Evolutionary conservation across 2,113 vertebrate genomes (phyloP).

Genomic region (Eidolon helvum): DNA sequence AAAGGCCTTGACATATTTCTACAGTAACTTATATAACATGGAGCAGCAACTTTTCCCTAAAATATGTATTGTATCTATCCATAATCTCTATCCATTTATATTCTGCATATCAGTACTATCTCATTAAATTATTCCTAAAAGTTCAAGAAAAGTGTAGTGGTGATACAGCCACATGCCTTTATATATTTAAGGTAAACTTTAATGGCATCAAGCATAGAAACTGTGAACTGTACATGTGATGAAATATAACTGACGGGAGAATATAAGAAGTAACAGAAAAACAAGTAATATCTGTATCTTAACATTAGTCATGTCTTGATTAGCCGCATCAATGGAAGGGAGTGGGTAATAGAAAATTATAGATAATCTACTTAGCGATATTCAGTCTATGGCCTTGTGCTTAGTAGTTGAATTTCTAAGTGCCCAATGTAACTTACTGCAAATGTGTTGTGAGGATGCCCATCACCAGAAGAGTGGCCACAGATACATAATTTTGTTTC

Average conservation of each 20-base stretch:
- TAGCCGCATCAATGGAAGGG: not conserved
- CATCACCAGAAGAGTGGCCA: conserved; percentile 68
- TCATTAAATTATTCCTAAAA: conserved; percentile 44
- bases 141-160: not conserved
- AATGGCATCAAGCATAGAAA: not conserved
- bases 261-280: conserved; percentile 33
- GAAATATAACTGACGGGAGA: conserved; percentile 1
- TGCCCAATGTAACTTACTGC: conserved; percentile 55
- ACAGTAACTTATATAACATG: not conserved
- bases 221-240: not conserved
- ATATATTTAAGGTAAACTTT: not conserved
- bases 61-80: not conserved
- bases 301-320: not conserved
- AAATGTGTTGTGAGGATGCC: conserved; percentile 60
- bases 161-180: not conserved
- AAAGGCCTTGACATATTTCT: not conserved
- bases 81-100: not conserved
- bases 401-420: not conserved
- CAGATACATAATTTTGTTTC: conserved; percentile 75
- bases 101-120: not conserved
- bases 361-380: not conserved
- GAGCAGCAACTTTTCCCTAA: conserved; percentile 6
- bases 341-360: not conserved
- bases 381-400: not conserved
- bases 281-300: not conserved